phyloP scores from a whole-genome alignment of 2,888 invertebrate genomes.

The Cremastobaeus sp. region DNA sequence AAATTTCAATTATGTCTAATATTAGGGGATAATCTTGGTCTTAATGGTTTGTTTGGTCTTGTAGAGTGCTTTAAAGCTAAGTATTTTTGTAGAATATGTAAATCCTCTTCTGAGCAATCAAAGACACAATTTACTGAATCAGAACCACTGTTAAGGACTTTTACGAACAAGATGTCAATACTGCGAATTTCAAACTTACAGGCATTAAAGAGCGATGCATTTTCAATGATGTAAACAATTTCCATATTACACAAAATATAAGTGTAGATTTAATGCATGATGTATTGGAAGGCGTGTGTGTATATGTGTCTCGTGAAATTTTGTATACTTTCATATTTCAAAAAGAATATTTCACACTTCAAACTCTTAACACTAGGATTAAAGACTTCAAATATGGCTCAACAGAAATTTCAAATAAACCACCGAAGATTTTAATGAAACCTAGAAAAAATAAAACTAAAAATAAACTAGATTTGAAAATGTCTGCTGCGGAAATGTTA shows the following conservation, averaged over 20 bases:
- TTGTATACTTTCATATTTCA: constrained; percentile 16
- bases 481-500: constrained; percentile 1
- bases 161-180: background rate
- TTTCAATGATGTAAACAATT: constrained; percentile 1
- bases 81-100: background rate
- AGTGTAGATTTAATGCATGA: constrained; percentile 11
- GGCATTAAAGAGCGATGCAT: constrained; percentile 1
- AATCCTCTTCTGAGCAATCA: background rate
- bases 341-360: constrained; percentile 1
- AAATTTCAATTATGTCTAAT: background rate
- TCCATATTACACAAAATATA: constrained; percentile 1
- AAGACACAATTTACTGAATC: background rate
- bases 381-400: background rate
- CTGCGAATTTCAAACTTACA: background rate
- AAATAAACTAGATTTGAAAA: background rate
- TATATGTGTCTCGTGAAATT: background rate
- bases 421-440: background rate
- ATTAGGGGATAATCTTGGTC: background rate
- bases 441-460: no score
- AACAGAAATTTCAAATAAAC: constrained; percentile 5
- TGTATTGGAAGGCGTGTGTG: background rate
- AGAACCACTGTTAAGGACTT: background rate
- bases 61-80: background rate
- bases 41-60: background rate
- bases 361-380: background rate